A percentile compares a stretch with the other conserved stretches of the same genome.
Evolutionary conservation across 2,113 vertebrate genomes (phyloP).

Genomic region (Argyrosomus japonicus): DNA sequence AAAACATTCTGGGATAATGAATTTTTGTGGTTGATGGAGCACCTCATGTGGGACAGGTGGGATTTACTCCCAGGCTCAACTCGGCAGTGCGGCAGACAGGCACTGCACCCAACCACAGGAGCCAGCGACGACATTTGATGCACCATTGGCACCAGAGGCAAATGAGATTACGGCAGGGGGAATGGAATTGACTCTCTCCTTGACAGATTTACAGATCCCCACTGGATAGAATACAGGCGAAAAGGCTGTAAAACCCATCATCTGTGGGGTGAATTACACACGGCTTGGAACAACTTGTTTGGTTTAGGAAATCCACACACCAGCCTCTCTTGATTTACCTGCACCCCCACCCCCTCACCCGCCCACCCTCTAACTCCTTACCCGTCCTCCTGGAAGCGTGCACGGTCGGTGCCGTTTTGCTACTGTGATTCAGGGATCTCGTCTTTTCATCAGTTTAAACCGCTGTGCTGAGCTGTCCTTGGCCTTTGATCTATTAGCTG

Average conservation of each 20-base stretch:
- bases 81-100: conserved; percentile 37
- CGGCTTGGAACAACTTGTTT: conserved; percentile 83
- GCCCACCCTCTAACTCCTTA: background rate
- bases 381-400: conserved; percentile 10
- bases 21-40: conserved; percentile 81
- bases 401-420: conserved; percentile 33
- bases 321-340: conserved; percentile 78
- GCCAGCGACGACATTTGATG: conserved; percentile 77
- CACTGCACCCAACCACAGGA: conserved; percentile 55
- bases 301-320: conserved; percentile 79
- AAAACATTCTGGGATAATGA: conserved; percentile 83
- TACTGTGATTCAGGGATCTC: conserved; percentile 49
- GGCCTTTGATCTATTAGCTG: conserved; percentile 47
- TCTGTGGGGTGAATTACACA: conserved; percentile 85
- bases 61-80: conserved; percentile 76
- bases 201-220: conserved; percentile 87
- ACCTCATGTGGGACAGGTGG: conserved; percentile 80
- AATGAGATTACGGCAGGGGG: conserved; percentile 83
- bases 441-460: conserved; percentile 63
- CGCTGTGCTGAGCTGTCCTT: conserved; percentile 28
- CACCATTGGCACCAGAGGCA: conserved; percentile 83
- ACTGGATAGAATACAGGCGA: conserved; percentile 78
- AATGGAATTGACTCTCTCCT: conserved; percentile 82
- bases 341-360: background rate
- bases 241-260: conserved; percentile 85